Conservation (phyloP, 2,113 vertebrate species). For the Erinaceus europaeus region DNA sequence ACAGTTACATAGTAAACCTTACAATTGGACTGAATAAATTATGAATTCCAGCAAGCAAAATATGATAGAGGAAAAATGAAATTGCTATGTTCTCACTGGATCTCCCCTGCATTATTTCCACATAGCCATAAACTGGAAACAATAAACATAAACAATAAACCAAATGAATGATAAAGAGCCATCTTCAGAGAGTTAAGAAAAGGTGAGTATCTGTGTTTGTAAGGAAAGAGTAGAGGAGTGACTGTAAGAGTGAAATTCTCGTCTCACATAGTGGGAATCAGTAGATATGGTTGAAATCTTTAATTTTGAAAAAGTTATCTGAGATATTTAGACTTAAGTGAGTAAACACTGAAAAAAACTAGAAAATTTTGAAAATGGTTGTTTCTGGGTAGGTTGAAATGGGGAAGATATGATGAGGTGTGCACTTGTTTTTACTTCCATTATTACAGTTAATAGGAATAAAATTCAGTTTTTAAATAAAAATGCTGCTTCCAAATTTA, state of each 20-base stretch:
- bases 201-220: neutral
- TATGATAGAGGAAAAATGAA: neutral
- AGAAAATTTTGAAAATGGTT: neutral
- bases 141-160: neutral
- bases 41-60: neutral
- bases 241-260: neutral
- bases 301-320: too few species aligned
- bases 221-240: too few species aligned
- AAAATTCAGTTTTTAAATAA: neutral
- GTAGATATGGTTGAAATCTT: neutral
- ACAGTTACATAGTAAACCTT: neutral
- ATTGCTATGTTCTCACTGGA: neutral
- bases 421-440: neutral
- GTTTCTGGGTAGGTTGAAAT: neutral
- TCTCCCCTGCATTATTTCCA: neutral
- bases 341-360: neutral
- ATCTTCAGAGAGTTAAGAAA: neutral
- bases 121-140: neutral
- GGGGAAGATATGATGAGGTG: neutral
- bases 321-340: neutral
- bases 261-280: neutral
- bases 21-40: neutral
- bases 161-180: neutral
- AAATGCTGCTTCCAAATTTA: neutral
- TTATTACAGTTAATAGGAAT: slow-evolving; percentile 3